phyloP scores from a whole-genome alignment of 2,113 vertebrate species.

The Bubalus kerabau region DNA sequence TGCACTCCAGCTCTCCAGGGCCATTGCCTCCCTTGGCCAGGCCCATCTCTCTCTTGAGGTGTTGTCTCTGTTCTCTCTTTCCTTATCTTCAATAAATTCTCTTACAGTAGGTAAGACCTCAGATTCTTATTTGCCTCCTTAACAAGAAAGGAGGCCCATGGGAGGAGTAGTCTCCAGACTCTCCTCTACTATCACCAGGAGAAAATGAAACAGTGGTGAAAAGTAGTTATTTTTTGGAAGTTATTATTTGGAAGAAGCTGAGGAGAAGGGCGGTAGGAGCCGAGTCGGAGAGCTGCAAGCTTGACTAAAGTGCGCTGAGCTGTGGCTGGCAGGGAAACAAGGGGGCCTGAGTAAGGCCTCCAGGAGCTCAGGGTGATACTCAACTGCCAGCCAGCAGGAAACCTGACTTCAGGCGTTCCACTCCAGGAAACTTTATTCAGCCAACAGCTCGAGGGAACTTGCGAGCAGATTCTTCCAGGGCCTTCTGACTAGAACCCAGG shows the following conservation, averaged over 20 bases:
- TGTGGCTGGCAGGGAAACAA: background rate
- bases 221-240: background rate
- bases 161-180: background rate
- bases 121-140: background rate
- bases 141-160: background rate
- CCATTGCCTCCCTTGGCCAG: background rate
- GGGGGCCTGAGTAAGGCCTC: background rate
- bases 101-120: background rate
- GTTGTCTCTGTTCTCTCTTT: background rate
- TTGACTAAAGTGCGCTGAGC: background rate
- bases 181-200: background rate
- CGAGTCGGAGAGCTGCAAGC: background rate
- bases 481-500: fast-evolving
- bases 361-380: background rate
- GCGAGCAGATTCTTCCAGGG: background rate
- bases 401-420: background rate
- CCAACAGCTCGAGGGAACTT: background rate
- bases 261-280: fast-evolving
- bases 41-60: background rate
- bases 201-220: background rate
- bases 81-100: background rate
- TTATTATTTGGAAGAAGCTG: background rate
- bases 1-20: background rate
- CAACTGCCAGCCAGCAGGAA: background rate
- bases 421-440: background rate